Evolutionary conservation across 2,797 vertebrate genomes (phyloP).

Genomic region (Chromobotia macracanthus): DNA sequence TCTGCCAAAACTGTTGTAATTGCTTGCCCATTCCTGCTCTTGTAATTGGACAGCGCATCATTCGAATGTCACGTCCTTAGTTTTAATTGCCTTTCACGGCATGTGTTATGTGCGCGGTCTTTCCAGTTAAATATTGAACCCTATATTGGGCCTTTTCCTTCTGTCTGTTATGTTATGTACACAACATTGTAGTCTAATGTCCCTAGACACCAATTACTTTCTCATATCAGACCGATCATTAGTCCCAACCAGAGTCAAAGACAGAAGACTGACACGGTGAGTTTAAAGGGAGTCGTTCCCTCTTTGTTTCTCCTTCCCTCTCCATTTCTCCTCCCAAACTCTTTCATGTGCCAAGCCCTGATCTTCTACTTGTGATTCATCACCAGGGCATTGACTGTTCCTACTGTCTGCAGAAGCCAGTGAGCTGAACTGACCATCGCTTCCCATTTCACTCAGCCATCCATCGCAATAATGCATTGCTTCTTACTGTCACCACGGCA

Average conservation of each 20-base stretch:
- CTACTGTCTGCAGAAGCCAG: slow-evolving; percentile 42
- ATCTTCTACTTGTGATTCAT: slow-evolving; percentile 49
- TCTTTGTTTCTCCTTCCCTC: slow-evolving; percentile 14
- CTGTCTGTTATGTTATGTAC: slow-evolving; percentile 29
- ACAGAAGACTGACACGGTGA: slow-evolving; percentile 34
- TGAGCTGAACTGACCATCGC: slow-evolving; percentile 29
- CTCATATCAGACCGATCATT: slow-evolving; percentile 44
- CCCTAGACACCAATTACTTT: slow-evolving; percentile 47
- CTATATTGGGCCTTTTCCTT: slow-evolving; percentile 1
- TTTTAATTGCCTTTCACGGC: slow-evolving; percentile 44
- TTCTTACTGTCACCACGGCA: slow-evolving; percentile 45
- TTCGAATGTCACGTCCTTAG: slow-evolving; percentile 28
- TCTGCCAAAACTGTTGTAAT: slow-evolving; percentile 41
- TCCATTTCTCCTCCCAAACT: slow-evolving; percentile 27
- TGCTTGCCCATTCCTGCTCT: slow-evolving; percentile 29
- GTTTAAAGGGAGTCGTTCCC: slow-evolving; percentile 15
- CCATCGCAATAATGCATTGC: slow-evolving; percentile 35
- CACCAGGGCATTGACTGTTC: slow-evolving; percentile 29
- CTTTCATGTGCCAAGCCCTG: slow-evolving; percentile 49
- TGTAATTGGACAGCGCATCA: slow-evolving; percentile 39
- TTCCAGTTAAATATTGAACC: slow-evolving; percentile 20
- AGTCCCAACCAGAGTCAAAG: slow-evolving; percentile 29
- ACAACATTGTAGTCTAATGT: slow-evolving; percentile 41
- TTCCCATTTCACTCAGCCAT: slow-evolving; percentile 3
- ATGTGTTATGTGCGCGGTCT: slow-evolving; percentile 21